Conservation (phyloP, 2,888 invertebrate species). For the Uloborus plumipes region DNA sequence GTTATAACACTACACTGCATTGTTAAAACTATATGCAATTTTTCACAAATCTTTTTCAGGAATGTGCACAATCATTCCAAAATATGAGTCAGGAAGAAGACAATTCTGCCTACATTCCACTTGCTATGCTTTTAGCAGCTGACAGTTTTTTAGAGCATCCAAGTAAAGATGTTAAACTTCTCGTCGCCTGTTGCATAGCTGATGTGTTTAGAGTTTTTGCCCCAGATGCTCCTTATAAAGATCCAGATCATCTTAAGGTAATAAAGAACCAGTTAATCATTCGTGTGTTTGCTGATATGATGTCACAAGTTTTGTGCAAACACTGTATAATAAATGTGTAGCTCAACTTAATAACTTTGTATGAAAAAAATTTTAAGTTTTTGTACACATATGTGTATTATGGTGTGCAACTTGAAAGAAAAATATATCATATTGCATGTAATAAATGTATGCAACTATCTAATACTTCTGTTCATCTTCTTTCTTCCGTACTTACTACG, state of each 20-base stretch:
- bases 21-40: no score
- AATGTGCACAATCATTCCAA: conserved; percentile 80
- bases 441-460: no score
- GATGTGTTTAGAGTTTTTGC: conserved; percentile 97
- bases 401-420: no score
- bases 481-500: no score
- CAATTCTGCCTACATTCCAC: conserved; percentile 89
- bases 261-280: neutral
- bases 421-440: no score
- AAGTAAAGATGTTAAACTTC: conserved; percentile 91
- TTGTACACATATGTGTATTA: no score
- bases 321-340: no score
- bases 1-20: no score
- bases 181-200: conserved; percentile 97
- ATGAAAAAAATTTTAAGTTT: no score
- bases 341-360: no score
- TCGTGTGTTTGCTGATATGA: neutral
- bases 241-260: conserved; percentile 89
- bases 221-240: conserved; percentile 97
- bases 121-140: conserved; percentile 89
- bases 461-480: no score
- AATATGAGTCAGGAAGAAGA: conserved; percentile 95
- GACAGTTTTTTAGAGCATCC: conserved; percentile 91
- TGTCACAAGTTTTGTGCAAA: no score
- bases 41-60: conserved; percentile 21